A percentile compares a stretch with the other conserved stretches of the same genome.
Conservation (phyloP, 2,113 vertebrate species). For the Barnardius zonarius region DNA sequence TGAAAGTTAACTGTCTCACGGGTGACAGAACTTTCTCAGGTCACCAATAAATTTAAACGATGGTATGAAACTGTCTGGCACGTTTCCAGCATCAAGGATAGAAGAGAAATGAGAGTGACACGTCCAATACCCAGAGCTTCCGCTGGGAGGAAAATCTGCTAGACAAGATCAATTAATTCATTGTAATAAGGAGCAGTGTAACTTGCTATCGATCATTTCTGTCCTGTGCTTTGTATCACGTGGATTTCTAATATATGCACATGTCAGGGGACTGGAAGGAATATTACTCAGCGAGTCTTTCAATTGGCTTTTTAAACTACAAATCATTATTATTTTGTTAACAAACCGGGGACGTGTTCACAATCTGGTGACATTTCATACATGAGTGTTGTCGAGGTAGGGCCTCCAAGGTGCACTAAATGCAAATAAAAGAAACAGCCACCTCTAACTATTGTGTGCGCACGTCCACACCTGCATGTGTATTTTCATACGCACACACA, state of each 20-base stretch:
- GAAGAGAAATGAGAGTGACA: constrained; percentile 6
- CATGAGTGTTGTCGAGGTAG: not conserved
- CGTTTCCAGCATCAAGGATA: not conserved
- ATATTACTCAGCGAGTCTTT: not conserved
- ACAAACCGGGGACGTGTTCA: not conserved
- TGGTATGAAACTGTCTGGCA: not conserved
- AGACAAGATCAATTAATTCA: constrained; percentile 47
- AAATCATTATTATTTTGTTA: constrained; percentile 7
- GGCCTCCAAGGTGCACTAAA: not conserved
- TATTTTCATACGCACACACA: not conserved
- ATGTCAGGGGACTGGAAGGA: not conserved
- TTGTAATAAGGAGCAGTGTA: constrained; percentile 36
- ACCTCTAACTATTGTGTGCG: not conserved
- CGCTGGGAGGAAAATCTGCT: constrained; percentile 6
- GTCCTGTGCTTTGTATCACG: not conserved
- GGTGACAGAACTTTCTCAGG: not conserved
- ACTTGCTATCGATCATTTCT: constrained; percentile 30
- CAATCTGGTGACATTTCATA: not conserved
- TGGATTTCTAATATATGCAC: not conserved
- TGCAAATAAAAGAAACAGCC: not conserved
- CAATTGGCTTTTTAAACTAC: not conserved
- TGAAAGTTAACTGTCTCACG: constrained; percentile 11
- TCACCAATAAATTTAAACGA: constrained; percentile 45
- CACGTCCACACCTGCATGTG: not conserved
- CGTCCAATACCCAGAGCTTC: not conserved